A percentile compares a stretch with the other conserved stretches of the same genome.
Conservation (phyloP, 2,888 invertebrate genomes). For the Nasonovia ribisnigri region DNA sequence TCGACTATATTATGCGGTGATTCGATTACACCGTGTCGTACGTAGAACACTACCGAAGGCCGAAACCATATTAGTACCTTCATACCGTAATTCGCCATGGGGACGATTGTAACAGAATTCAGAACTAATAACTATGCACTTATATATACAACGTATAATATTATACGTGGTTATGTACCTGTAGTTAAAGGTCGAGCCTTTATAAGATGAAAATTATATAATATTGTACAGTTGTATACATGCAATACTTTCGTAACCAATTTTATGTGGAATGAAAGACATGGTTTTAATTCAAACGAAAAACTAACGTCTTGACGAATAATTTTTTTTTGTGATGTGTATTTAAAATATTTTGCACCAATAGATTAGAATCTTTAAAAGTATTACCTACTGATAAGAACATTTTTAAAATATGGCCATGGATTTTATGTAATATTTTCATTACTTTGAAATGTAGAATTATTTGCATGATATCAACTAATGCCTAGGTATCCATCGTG, state of each 20-base stretch:
- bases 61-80: background rate
- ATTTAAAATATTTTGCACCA: background rate
- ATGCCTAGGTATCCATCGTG: background rate
- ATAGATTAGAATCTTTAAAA: background rate
- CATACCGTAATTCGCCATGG: background rate
- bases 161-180: background rate
- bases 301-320: background rate
- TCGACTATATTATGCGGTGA: background rate
- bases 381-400: background rate
- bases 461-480: no score
- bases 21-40: slow-evolving; percentile 6
- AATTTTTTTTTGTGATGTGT: background rate
- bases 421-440: background rate
- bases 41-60: background rate
- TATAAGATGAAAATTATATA: background rate
- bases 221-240: background rate
- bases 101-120: background rate
- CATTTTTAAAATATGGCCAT: background rate
- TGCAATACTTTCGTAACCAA: background rate
- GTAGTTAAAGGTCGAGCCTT: background rate
- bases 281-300: background rate
- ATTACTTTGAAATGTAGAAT: background rate
- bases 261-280: background rate
- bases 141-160: background rate
- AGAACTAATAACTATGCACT: background rate